Evolutionary conservation across 2,113 vertebrate species (phyloP), one percentile per base, ranked within the genome.

Genomic region (Emydura subglobosa): DNA sequence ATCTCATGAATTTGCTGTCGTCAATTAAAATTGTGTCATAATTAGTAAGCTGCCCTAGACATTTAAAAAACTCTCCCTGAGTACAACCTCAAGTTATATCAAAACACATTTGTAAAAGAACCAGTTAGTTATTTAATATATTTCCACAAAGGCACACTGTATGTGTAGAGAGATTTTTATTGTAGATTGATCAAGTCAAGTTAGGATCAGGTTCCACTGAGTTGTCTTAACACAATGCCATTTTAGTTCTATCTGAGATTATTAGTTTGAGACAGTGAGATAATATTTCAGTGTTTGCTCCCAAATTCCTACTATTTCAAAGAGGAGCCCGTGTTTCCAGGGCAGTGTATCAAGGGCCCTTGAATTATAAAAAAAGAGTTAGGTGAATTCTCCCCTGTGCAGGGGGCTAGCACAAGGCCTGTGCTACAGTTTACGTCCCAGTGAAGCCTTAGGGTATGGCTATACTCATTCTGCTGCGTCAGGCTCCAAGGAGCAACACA

Each of bases 401-500:
- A 3, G 9, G 11, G 12, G n/a, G n/a, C 12, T 55, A 42, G 12
- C 21, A 9, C n/a, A 42, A 25, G 39, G 22, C 34, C 51, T 10
- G 8, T 5, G 7, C 51, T 42, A 8, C 34, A 55, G 31, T 72
- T 72, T 21, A 72, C 39, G n/a, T 21, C 65, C 17, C 17, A 72
- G 17, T 10, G 13, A 61, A 61, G 8, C 13, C 50, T 50, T 53
- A 53, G 51, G 51, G 51, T 53, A 17, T 14, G 16, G 14, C 51
- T 53, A 53, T 53, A 53, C 51, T 53, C 13, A 17, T 53, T 53
- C 14, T 5, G 51, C 14, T 53, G 51, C 1, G 0, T 0, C 1
- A 13, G 42, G 16, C 0, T 0, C 6, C 9, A 1, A 42, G 49
- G 2, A 31, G 3, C 19, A 19, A 3, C 4, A 2, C 12, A 59